Conservation (phyloP, 2,113 vertebrate genomes). For the Cyanoderma ruficeps region DNA sequence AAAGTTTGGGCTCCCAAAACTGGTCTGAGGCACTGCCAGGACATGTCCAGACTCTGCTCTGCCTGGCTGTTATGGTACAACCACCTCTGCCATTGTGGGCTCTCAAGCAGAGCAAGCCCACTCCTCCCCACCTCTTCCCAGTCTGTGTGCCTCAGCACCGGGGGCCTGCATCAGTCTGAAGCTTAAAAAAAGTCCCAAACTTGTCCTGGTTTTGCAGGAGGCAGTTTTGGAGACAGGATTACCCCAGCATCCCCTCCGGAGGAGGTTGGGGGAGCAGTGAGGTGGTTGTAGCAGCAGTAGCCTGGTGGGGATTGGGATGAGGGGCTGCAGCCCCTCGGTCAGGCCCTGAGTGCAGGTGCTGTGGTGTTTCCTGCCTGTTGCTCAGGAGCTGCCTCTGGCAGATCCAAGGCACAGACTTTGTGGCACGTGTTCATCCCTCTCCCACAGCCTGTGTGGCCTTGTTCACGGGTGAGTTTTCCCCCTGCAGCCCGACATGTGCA, state of each 20-base stretch:
- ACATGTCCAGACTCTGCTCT: background rate
- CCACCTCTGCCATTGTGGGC: background rate
- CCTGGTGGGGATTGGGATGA: accelerated
- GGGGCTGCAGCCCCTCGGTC: background rate
- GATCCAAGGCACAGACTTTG: background rate
- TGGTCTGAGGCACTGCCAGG: background rate
- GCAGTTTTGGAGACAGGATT: background rate
- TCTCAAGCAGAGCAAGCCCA: background rate
- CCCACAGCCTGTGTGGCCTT: background rate
- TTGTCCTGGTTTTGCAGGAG: background rate
- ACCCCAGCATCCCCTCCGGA: background rate
- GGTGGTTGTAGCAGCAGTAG: background rate
- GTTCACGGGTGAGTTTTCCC: background rate
- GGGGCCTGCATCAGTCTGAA: background rate
- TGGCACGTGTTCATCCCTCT: background rate
- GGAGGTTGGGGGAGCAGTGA: accelerated
- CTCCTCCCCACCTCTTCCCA: background rate
- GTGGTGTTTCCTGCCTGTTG: background rate
- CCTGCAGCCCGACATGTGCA: background rate
- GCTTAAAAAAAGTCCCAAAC: background rate
- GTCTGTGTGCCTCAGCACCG: background rate
- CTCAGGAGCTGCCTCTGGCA: background rate
- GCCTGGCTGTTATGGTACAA: background rate
- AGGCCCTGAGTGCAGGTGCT: background rate
- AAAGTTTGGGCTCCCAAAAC: background rate